Percentiles rank a stretch among this genome's conserved stretches.
Conservation (phyloP, 2,113 vertebrate genomes). For the Cyprinodon brontotheroides region DNA sequence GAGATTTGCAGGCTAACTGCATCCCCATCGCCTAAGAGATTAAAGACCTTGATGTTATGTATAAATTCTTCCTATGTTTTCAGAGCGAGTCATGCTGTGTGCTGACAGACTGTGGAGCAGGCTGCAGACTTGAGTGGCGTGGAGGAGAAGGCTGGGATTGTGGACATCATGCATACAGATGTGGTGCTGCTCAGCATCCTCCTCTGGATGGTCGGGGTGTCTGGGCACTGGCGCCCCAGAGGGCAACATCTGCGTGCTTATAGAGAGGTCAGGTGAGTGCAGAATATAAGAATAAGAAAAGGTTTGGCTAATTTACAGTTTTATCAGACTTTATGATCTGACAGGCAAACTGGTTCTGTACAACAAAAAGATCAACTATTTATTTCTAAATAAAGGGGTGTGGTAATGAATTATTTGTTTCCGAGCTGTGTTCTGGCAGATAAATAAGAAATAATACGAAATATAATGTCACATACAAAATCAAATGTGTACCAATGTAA, state of each 20-base stretch:
- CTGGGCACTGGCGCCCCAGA: constrained; percentile 71
- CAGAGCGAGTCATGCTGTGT: background rate
- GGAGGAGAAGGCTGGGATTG: constrained; percentile 20
- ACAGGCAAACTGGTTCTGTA: background rate
- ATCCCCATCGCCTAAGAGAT: constrained; percentile 80
- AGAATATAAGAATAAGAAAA: background rate
- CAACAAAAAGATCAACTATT: background rate
- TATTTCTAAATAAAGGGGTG: too few relatives aligned
- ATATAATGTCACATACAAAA: too few relatives aligned
- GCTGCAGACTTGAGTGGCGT: constrained; percentile 68
- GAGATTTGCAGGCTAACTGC: constrained; percentile 88
- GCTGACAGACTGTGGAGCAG: constrained; percentile 15
- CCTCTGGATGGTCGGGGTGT: constrained; percentile 79
- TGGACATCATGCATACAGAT: constrained; percentile 83
- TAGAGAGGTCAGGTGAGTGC: constrained; percentile 84
- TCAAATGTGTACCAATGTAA: too few relatives aligned
- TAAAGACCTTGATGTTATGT: constrained; percentile 76
- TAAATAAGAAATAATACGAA: too few relatives aligned
- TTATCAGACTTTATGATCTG: background rate
- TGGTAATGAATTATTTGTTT: too few relatives aligned
- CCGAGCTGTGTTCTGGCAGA: too few relatives aligned
- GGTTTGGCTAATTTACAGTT: background rate
- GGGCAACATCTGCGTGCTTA: constrained; percentile 75
- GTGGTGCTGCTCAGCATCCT: constrained; percentile 82
- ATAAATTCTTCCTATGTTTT: constrained; percentile 26